These are phyloP conservation scores for Perca flavescens DNA, from an alignment of 2,113 vertebrate genomes.

Conservation along the genomic window DNA sequence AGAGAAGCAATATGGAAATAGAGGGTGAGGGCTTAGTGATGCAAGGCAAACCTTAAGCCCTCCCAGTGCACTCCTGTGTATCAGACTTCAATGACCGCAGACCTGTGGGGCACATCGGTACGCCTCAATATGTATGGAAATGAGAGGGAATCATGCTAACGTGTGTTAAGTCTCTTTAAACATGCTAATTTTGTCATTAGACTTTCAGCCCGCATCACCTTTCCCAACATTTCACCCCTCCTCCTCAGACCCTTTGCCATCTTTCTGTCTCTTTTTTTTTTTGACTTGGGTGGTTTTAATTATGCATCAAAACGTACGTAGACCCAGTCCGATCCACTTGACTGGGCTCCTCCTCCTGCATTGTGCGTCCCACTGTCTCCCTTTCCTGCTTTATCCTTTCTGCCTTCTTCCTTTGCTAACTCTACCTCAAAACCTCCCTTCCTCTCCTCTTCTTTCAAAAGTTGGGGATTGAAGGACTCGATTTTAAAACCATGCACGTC, in stretches of 20 bases:
- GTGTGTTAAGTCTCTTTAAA: conserved; percentile 73
- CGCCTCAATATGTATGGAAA: conserved; percentile 83
- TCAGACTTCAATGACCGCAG: conserved; percentile 69
- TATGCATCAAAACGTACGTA: conserved; percentile 81
- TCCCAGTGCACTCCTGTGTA: conserved; percentile 56
- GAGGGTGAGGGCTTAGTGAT: conserved; percentile 66
- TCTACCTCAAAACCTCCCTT: conserved; percentile 52
- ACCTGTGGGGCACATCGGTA: conserved; percentile 48
- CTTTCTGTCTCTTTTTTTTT: conserved; percentile 36
- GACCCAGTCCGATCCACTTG: conserved; percentile 63
- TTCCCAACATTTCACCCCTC: conserved; percentile 34
- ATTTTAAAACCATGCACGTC: conserved; percentile 85
- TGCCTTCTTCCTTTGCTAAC: conserved; percentile 43
- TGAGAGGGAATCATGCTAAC: conserved; percentile 78
- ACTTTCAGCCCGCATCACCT: conserved; percentile 39
- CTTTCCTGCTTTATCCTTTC: conserved; percentile 37
- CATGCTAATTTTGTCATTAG: conserved; percentile 76
- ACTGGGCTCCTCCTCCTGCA: conserved; percentile 67
- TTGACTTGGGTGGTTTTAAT: conserved; percentile 78
- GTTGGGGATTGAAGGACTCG: conserved; percentile 78
- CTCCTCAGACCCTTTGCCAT: conserved; percentile 35
- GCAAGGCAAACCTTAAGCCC: conserved; percentile 66
- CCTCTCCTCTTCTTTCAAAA: conserved; percentile 56
- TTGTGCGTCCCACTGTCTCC: conserved; percentile 32
- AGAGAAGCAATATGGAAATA: conserved; percentile 65